Conservation (phyloP, 2,113 vertebrate genomes). For the Mus spicilegus region DNA sequence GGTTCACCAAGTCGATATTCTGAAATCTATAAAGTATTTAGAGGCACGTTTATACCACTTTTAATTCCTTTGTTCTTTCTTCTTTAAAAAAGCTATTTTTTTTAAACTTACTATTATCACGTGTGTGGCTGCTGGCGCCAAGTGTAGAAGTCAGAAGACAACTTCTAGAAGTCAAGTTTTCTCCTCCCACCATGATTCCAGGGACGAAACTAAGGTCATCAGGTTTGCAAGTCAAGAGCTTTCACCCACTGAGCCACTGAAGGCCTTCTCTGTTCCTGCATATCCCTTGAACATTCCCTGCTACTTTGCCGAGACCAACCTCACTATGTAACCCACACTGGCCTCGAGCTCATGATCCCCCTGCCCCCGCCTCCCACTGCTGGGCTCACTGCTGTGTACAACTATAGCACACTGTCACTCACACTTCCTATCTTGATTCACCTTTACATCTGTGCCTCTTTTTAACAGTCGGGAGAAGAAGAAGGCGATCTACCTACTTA, state of each 20-base stretch:
- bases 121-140: background rate
- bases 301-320: background rate
- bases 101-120: background rate
- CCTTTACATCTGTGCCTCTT: background rate
- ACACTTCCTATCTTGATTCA: conserved; percentile 44
- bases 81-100: background rate
- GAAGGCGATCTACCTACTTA: background rate
- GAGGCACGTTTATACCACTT: background rate
- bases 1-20: conserved; percentile 19
- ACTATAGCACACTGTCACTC: background rate
- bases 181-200: background rate
- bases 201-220: background rate
- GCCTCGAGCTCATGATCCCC: background rate
- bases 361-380: background rate
- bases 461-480: background rate
- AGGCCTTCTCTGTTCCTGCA: background rate
- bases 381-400: background rate
- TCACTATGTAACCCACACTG: background rate
- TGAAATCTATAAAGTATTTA: background rate
- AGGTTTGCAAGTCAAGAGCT: background rate
- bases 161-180: background rate
- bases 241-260: background rate
- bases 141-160: background rate
- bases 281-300: conserved; percentile 5
- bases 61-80: conserved; percentile 17